Conservation (phyloP, 2,113 vertebrate species). For the Pantherophis guttatus region DNA sequence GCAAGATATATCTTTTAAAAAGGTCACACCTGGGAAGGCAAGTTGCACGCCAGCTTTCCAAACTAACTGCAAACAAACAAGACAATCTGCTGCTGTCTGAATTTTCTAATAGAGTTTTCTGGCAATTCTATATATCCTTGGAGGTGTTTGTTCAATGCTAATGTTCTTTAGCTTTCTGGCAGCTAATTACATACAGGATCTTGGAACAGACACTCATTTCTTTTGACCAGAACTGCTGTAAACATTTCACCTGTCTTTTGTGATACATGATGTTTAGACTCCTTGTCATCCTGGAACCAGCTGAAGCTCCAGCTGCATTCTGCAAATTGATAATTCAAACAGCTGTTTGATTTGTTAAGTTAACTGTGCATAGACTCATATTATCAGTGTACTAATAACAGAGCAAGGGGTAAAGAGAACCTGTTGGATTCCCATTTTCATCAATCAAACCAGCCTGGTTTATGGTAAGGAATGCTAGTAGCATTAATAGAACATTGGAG, state of each 20-base stretch:
- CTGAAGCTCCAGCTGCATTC: neutral
- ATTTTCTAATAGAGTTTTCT: slow-evolving; percentile 37
- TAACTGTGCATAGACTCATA: neutral
- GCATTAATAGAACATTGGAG: neutral
- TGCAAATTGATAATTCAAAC: slow-evolving; percentile 10
- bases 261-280: slow-evolving; percentile 28
- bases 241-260: slow-evolving; percentile 45
- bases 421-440: neutral
- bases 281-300: slow-evolving; percentile 24
- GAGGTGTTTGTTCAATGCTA: slow-evolving; percentile 31
- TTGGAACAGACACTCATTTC: slow-evolving; percentile 25
- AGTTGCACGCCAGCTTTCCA: slow-evolving; percentile 58
- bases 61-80: slow-evolving; percentile 44
- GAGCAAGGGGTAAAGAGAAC: neutral
- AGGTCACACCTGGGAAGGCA: slow-evolving; percentile 60
- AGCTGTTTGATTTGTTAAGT: slow-evolving; percentile 30
- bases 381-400: slow-evolving; percentile 2
- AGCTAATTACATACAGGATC: slow-evolving; percentile 36
- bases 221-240: slow-evolving; percentile 33
- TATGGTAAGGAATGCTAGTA: neutral
- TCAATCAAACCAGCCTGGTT: neutral
- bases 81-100: slow-evolving; percentile 10
- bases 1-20: slow-evolving; percentile 49
- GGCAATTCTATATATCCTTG: slow-evolving; percentile 24
- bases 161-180: slow-evolving; percentile 17